phyloP scores from a whole-genome alignment of 2,113 vertebrate species.

The Anhinga rufa region DNA sequence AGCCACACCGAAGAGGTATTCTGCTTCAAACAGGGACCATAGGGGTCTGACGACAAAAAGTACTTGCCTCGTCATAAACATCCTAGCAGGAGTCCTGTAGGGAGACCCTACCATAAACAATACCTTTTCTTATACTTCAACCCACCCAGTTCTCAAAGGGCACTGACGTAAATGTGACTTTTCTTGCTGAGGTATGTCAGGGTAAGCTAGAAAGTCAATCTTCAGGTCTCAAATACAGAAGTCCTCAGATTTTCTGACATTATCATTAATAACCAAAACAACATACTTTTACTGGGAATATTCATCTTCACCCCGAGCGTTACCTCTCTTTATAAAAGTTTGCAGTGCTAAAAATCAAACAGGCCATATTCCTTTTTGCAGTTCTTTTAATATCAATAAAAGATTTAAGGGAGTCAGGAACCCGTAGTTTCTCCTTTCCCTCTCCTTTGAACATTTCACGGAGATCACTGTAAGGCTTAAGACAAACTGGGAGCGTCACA shows the following conservation, averaged over 20 bases:
- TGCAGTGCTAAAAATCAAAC: background rate
- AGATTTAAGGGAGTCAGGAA: background rate
- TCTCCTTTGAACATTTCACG: background rate
- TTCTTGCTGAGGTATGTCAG: background rate
- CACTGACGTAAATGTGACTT: background rate
- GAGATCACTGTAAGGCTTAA: background rate
- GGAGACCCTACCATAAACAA: background rate
- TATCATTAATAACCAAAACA: background rate
- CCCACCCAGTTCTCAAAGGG: background rate
- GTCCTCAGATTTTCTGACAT: background rate
- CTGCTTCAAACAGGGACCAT: background rate
- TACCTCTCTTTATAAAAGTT: background rate
- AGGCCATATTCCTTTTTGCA: background rate
- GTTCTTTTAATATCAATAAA: background rate
- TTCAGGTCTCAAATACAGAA: background rate
- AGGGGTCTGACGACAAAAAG: background rate
- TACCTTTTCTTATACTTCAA: background rate
- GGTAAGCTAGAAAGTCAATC: background rate
- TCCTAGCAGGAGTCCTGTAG: background rate
- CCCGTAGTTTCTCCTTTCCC: background rate
- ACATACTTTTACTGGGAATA: background rate
- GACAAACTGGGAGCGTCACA: background rate
- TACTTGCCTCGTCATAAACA: background rate
- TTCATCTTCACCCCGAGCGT: background rate
- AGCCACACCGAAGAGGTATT: background rate